phyloP scores from a whole-genome alignment of 2,888 invertebrate species.

The Silvanus unidentatus region DNA sequence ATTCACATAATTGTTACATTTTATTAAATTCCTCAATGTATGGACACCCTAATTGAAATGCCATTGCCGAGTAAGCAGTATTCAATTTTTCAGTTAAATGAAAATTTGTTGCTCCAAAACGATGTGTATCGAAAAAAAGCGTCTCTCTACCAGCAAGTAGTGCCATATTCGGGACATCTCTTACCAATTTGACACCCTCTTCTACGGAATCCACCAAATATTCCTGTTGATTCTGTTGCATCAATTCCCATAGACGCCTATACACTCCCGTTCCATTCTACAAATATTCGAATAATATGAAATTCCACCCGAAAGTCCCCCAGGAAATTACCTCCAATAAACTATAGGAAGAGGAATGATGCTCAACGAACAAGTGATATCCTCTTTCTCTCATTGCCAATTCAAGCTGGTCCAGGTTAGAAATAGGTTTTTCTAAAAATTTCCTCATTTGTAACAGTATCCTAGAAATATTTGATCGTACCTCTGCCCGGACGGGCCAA shows the following conservation, averaged over 20 bases:
- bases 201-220: slow-evolving; percentile 66
- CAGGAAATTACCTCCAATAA: slow-evolving; percentile 55
- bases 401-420: slow-evolving; percentile 59
- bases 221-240: slow-evolving; percentile 46
- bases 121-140: slow-evolving; percentile 66
- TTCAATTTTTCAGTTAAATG: slow-evolving; percentile 72
- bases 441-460: slow-evolving; percentile 1
- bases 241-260: slow-evolving; percentile 61
- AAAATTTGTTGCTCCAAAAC: slow-evolving; percentile 64
- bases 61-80: slow-evolving; percentile 72
- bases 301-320: too few species aligned
- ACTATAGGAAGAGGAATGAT: slow-evolving; percentile 65
- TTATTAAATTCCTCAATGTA: slow-evolving; percentile 67
- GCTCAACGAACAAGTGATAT: slow-evolving; percentile 65
- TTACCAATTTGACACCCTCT: slow-evolving; percentile 61
- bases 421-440: slow-evolving; percentile 60
- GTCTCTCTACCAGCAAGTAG: slow-evolving; percentile 71
- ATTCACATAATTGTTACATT: slow-evolving; percentile 48
- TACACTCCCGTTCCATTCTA: slow-evolving; percentile 73
- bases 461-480: slow-evolving; percentile 19
- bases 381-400: slow-evolving; percentile 59
- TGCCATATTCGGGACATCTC: slow-evolving; percentile 56
- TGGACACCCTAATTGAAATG: slow-evolving; percentile 70
- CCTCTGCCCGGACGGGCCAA: slow-evolving; percentile 64
- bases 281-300: slow-evolving; percentile 10